Base-by-base conservation (phyloP, 2,113 vertebrate species). In the Zingel zingel region DNA sequence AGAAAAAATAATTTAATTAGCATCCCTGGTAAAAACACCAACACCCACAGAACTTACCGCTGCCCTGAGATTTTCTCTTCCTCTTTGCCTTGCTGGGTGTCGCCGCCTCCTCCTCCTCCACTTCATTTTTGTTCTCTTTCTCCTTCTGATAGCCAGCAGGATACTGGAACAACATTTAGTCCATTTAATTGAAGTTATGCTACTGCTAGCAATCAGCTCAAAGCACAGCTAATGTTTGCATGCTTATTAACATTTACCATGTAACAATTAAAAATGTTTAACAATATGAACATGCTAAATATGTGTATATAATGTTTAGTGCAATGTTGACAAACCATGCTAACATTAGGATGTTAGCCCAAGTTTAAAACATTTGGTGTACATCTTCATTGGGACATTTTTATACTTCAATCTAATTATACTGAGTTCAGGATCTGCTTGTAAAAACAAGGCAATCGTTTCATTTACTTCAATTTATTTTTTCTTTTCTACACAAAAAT, bases 71-170 rank as follows among this genome's bases (percentile, higher is more conserved):
- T 92, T 97, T 97, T 86, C 97, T 95, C 96, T 98, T 99, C 92
- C 97, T 96, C 84, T 97, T 98, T 50, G 96, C 92, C 71, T 96
- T 97, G 78, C 68, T 95, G 0, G 96, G 96, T 4, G 96, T 95
- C 1, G 87, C 89, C 0, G 4, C 65, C 18, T 39, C 79, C 25
- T 94, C 92, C 54, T 94, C 92, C 54, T 94, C 93, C 16, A 84
- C 87, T 79, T 93, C 93, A 25, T 90, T 92, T 4, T 92, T 95
- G 71, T 97, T 97, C 89, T 98, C 97, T n/a, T 98, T 98, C 86
- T 98, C 97, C 65, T 97, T 96, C 82, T 99, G 92, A 87, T 99
- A 99, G 16, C 98, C 98, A 71, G 98, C 98, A 6, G 98, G 98
- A 89, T 99, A 99, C 97, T 99, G 56, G 2, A 89, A 71, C 25